phyloP scores from a whole-genome alignment of 2,797 vertebrate species.

The Alfaro cultratus region DNA sequence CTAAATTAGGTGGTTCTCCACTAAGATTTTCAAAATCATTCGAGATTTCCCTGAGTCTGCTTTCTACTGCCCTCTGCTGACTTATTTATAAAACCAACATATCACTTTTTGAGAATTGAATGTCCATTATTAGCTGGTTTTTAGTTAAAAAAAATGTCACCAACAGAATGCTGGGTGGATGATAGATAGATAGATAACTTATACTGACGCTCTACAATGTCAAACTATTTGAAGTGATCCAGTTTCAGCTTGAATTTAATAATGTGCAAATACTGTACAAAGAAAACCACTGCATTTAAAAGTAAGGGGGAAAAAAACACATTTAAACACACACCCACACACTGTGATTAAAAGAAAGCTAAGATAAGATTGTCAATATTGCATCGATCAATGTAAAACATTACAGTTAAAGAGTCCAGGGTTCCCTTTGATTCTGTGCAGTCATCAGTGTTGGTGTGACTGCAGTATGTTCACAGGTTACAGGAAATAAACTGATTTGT shows the following conservation, averaged over 20 bases:
- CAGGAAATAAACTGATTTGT: not conserved
- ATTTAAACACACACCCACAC: not conserved
- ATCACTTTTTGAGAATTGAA: not conserved
- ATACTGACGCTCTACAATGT: not conserved
- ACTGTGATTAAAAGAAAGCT: not conserved
- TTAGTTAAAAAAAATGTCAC: not conserved
- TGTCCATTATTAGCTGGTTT: not conserved
- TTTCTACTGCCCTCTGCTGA: not conserved
- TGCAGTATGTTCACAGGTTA: not conserved
- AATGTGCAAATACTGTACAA: not conserved
- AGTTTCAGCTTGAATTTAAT: not conserved
- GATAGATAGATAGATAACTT: not conserved
- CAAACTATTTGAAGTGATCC: not conserved
- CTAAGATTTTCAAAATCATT: constrained; percentile 19
- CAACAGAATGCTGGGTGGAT: not conserved
- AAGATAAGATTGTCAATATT: not conserved
- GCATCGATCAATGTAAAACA: not conserved
- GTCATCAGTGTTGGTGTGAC: not conserved
- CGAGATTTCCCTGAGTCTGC: constrained; percentile 5
- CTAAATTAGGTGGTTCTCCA: not conserved
- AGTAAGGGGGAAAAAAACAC: not conserved
- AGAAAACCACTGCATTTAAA: not conserved
- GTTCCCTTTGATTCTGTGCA: not conserved
- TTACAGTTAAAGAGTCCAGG: not conserved
- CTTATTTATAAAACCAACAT: not conserved